These are phyloP conservation scores for Chelonia mydas DNA, from an alignment of 2,797 vertebrate species.

Conservation along the genomic window DNA sequence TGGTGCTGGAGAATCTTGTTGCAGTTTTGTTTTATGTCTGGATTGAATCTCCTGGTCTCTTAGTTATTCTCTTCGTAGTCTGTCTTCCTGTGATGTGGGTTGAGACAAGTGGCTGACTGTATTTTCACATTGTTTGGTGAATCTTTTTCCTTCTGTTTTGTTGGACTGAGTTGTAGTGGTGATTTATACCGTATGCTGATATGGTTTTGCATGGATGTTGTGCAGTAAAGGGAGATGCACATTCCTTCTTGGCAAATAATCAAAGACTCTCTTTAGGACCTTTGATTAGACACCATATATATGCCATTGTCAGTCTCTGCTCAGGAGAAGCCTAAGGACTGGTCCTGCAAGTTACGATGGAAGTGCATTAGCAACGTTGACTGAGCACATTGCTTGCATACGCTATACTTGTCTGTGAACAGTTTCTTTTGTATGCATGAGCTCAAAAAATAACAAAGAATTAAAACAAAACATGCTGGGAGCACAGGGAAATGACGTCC, in stretches of 20 bases:
- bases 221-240: neutral
- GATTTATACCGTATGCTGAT: neutral
- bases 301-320: neutral
- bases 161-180: neutral
- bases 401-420: neutral
- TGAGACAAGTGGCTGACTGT: neutral
- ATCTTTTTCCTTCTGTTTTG: neutral
- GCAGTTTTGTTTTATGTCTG: too few species aligned
- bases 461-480: neutral
- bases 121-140: neutral
- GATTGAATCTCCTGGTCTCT: neutral
- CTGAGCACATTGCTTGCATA: neutral
- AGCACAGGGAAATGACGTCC: neutral
- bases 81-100: neutral
- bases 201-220: neutral
- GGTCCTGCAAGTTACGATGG: too few species aligned
- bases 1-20: neutral
- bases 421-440: neutral
- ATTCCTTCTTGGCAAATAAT: neutral
- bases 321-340: neutral
- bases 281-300: neutral
- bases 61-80: neutral
- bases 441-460: neutral
- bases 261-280: neutral
- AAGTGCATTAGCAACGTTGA: too few species aligned